Conservation (phyloP, 2,797 vertebrate genomes). For the Onychomys arenicola region DNA sequence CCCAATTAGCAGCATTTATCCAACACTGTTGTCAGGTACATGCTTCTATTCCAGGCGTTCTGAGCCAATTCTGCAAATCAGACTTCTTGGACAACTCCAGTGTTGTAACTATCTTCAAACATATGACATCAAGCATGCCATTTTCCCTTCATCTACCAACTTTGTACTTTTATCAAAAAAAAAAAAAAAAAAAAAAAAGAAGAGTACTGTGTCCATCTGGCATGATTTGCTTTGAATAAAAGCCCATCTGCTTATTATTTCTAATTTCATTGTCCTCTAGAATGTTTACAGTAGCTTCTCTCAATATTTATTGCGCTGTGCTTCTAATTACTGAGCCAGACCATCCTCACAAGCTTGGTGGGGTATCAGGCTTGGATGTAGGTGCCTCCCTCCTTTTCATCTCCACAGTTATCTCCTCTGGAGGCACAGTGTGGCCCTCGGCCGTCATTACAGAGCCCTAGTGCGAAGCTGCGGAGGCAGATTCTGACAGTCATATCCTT, state of each 20-base stretch:
- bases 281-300: slow-evolving; percentile 72
- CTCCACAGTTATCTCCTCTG: slow-evolving; percentile 30
- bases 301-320: slow-evolving; percentile 68
- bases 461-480: background rate
- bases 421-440: slow-evolving; percentile 27
- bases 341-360: background rate
- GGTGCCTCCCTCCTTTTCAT: slow-evolving; percentile 54
- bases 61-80: slow-evolving; percentile 73
- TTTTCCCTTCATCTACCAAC: slow-evolving; percentile 78
- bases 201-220: slow-evolving; percentile 75
- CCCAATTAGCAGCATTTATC: slow-evolving; percentile 73
- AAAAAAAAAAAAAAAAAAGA: background rate
- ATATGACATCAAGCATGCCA: slow-evolving; percentile 69
- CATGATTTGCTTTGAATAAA: slow-evolving; percentile 77
- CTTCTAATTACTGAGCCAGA: slow-evolving; percentile 66
- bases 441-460: background rate
- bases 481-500: slow-evolving; percentile 68
- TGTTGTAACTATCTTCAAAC: slow-evolving; percentile 79
- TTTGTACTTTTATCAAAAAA: slow-evolving; percentile 71
- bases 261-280: slow-evolving; percentile 75
- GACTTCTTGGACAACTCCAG: slow-evolving; percentile 73
- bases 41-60: slow-evolving; percentile 57
- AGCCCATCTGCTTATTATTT: slow-evolving; percentile 79
- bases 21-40: slow-evolving; percentile 54
- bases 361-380: background rate